Evolutionary conservation across 2,797 vertebrate species (phyloP).

Genomic region (Tinamus major): DNA sequence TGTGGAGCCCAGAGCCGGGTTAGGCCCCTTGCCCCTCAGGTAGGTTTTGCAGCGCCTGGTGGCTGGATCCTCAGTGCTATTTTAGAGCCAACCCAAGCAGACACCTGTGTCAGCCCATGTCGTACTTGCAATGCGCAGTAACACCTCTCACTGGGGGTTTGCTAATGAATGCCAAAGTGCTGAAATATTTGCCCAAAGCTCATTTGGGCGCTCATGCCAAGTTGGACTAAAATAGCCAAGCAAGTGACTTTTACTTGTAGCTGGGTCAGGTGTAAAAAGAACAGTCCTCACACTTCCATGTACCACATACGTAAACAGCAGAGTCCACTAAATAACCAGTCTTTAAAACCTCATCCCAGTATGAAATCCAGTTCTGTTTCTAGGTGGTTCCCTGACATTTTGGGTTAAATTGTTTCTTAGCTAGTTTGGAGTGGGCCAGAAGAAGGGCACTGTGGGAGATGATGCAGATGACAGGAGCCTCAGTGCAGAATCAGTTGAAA

Average conservation of each 20-base stretch:
- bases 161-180: neutral
- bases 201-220: neutral
- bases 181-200: constrained; percentile 22
- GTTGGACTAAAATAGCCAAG: neutral
- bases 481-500: neutral
- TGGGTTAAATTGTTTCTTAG: neutral
- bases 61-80: neutral
- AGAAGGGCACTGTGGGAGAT: neutral
- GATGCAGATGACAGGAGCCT: neutral
- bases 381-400: neutral
- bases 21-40: neutral
- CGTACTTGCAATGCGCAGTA: neutral
- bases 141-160: neutral
- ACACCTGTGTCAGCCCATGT: neutral
- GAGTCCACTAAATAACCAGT: neutral
- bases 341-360: neutral
- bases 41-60: neutral
- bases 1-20: neutral
- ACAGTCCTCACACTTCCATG: neutral
- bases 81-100: neutral
- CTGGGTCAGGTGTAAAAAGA: neutral
- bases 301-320: neutral
- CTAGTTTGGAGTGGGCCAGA: neutral
- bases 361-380: neutral
- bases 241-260: neutral